Conservation (phyloP, 2,797 vertebrate genomes). For the Setipinna tenuifilis region DNA sequence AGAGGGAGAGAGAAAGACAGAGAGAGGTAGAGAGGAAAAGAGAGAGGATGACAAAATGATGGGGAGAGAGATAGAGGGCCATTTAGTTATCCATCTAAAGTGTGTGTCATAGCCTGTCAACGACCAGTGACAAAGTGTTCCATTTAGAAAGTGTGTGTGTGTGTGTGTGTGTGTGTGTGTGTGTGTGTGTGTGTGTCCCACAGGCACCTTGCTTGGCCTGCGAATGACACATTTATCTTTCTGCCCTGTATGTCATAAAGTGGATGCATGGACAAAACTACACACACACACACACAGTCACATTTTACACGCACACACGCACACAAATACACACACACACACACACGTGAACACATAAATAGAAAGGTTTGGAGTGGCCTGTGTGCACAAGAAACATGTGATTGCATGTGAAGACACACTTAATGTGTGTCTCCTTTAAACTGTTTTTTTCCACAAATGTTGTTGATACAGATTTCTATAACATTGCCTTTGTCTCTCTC, state of each 20-base stretch:
- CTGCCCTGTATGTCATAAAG: background rate
- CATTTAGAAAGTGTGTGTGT: background rate
- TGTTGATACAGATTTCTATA: background rate
- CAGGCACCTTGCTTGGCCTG: background rate
- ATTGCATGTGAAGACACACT: no score
- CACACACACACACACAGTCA: background rate
- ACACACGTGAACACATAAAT: background rate
- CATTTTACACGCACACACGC: no score
- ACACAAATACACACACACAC: background rate
- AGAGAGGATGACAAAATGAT: background rate
- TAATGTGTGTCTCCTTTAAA: background rate
- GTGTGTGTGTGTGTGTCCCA: background rate
- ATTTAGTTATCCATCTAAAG: constrained; percentile 5
- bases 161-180: constrained; percentile 15
- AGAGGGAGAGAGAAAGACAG: background rate
- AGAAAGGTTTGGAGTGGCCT: background rate
- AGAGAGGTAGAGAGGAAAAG: background rate
- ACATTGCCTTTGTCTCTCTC: constrained; percentile 40
- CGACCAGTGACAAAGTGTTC: constrained; percentile 28
- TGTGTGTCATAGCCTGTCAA: constrained; percentile 21
- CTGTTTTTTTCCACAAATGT: no score
- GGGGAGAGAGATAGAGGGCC: background rate
- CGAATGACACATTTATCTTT: background rate
- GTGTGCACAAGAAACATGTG: background rate
- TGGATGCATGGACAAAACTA: background rate